A percentile compares a stretch with the other conserved stretches of the same genome.
phyloP scores from a whole-genome alignment of 35 echinoderm and acorn worm species.

The Lytechinus pictus region DNA sequence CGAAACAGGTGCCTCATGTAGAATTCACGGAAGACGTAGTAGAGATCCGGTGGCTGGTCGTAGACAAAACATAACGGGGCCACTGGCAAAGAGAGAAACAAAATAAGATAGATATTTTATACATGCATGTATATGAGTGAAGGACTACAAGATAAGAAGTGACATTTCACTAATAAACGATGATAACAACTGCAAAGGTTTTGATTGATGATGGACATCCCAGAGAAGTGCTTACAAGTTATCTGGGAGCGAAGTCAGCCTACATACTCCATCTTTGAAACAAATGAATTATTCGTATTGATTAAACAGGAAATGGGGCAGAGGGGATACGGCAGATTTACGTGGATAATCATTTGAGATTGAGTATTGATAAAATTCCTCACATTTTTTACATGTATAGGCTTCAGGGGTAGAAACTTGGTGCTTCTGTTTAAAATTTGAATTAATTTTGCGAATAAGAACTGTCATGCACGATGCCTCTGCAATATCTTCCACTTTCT shows the following conservation, averaged over 20 bases:
- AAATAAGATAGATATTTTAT: neutral
- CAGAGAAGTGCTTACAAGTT: neutral
- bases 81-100: conserved; percentile 56
- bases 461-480: neutral
- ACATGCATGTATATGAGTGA: neutral
- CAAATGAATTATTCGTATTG: neutral
- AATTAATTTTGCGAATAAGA: neutral
- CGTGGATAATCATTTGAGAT: neutral
- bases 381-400: neutral
- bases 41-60: conserved; percentile 74
- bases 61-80: conserved; percentile 87
- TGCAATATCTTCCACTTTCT: neutral
- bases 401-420: neutral
- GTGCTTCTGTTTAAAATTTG: neutral
- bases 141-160: neutral
- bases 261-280: neutral
- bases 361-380: neutral
- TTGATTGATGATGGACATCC: neutral
- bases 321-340: neutral
- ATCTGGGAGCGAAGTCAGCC: neutral
- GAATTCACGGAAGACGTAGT: conserved; percentile 86
- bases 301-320: neutral
- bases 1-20: conserved; percentile 87
- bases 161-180: neutral
- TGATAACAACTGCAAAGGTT: neutral